These are phyloP conservation scores for Pyralis farinalis DNA, from an alignment of 2,888 invertebrate species.

Conservation along the genomic window DNA sequence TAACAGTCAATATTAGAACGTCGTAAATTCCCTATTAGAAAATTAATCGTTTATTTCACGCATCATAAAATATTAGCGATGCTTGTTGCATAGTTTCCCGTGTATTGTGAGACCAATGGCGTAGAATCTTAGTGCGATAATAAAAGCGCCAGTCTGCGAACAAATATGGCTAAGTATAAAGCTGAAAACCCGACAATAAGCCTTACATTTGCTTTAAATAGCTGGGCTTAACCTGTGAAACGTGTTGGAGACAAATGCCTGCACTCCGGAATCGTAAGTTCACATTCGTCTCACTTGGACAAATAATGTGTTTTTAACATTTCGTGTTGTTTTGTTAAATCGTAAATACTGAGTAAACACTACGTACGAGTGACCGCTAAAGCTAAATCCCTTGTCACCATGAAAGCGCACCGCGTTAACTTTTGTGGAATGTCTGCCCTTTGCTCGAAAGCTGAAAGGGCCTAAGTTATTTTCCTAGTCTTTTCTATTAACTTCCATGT, in stretches of 20 bases:
- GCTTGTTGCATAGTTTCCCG: conserved; percentile 12
- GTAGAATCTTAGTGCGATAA: conserved; percentile 31
- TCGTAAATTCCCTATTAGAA: conserved; percentile 22
- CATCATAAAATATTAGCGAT: conserved; percentile 52
- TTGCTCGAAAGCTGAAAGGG: conserved; percentile 44
- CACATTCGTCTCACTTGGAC: conserved; percentile 77
- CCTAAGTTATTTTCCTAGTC: not conserved
- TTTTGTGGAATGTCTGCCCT: conserved; percentile 61
- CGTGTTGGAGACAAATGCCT: conserved; percentile 74
- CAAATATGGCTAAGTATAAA: conserved; percentile 60
- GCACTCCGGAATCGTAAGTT: conserved; percentile 66
- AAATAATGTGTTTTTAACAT: conserved; percentile 81
- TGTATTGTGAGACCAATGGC: conserved; percentile 2
- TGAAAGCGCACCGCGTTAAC: conserved; percentile 49
- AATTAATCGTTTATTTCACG: conserved; percentile 52
- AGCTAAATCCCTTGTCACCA: conserved; percentile 38
- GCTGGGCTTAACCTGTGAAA: conserved; percentile 56
- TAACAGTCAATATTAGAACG: too few species aligned
- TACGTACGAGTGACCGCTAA: conserved; percentile 44
- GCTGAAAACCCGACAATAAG: conserved; percentile 69
- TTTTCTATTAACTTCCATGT: too few species aligned
- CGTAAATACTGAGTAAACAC: conserved; percentile 78
- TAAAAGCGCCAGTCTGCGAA: conserved; percentile 59
- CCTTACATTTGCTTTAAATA: conserved; percentile 65
- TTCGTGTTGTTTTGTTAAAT: conserved; percentile 80